Conservation (phyloP, 92 coral and sea anemone species). For the Diadumene lineata region DNA sequence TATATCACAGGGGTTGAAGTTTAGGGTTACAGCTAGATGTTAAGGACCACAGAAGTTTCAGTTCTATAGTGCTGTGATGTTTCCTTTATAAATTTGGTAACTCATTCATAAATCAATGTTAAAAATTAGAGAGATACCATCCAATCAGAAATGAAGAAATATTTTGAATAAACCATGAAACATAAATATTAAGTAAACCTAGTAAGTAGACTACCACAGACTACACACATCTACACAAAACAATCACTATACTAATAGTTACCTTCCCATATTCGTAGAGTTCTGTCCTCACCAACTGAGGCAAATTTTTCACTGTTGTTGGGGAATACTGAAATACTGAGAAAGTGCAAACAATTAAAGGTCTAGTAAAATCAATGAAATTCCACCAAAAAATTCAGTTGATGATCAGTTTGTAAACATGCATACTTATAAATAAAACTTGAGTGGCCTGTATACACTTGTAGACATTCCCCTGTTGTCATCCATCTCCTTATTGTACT, state of each 20-base stretch:
- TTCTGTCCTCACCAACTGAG: constrained; percentile 91
- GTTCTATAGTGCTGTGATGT: too few relatives aligned
- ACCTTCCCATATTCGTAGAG: constrained; percentile 97
- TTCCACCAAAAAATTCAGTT: too few relatives aligned
- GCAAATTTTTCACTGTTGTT: constrained; percentile 77
- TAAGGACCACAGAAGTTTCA: too few relatives aligned
- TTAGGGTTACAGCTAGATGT: too few relatives aligned
- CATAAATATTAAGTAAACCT: too few relatives aligned
- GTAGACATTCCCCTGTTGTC: constrained; percentile 91
- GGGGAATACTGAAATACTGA: constrained; percentile 73
- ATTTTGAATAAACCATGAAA: too few relatives aligned
- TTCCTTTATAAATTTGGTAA: too few relatives aligned
- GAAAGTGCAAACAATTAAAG: neutral
- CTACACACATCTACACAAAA: neutral
- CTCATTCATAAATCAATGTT: too few relatives aligned
- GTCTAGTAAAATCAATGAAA: neutral
- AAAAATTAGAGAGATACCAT: too few relatives aligned
- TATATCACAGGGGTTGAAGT: too few relatives aligned
- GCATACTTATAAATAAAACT: constrained; percentile 88
- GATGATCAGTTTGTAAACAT: neutral
- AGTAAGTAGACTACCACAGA: too few relatives aligned
- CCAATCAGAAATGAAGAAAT: too few relatives aligned
- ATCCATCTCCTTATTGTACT: constrained; percentile 94
- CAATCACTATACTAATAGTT: neutral
- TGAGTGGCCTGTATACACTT: constrained; percentile 87